Percentiles rank a stretch among this genome's conserved stretches.
Conservation (phyloP, 2,113 vertebrate species). For the Spheniscus mendiculus region DNA sequence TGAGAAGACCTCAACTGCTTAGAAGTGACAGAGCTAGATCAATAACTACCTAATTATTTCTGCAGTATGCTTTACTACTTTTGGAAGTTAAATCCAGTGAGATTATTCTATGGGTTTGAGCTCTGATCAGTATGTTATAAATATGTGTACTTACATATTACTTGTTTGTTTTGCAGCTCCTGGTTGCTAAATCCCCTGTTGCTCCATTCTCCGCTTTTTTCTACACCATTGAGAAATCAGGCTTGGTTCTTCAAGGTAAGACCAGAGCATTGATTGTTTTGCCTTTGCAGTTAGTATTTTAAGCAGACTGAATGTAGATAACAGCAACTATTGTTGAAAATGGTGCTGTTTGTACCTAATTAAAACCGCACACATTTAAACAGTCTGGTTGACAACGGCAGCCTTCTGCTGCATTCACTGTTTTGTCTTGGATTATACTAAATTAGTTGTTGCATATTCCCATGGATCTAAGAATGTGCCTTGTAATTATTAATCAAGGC, state of each 20-base stretch:
- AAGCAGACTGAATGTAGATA: not conserved
- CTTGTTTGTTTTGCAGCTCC: slow-evolving; percentile 72
- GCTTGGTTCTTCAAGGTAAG: slow-evolving; percentile 84
- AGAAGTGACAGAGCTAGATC: not conserved
- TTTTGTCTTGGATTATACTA: not conserved
- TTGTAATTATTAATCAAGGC: not conserved
- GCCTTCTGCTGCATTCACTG: not conserved
- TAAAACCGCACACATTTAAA: not conserved
- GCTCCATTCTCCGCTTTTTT: slow-evolving; percentile 77
- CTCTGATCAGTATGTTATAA: not conserved
- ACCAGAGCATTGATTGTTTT: not conserved
- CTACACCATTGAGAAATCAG: slow-evolving; percentile 80
- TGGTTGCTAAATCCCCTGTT: slow-evolving; percentile 84
- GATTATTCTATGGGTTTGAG: not conserved
- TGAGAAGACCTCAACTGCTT: not conserved
- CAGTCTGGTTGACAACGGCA: not conserved
- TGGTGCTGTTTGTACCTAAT: not conserved
- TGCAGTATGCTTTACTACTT: not conserved
- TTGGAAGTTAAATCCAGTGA: not conserved
- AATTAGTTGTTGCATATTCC: not conserved
- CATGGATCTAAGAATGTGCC: not conserved
- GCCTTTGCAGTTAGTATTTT: not conserved
- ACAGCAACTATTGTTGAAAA: not conserved
- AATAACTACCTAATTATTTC: not conserved
- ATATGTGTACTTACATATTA: not conserved